Evolutionary conservation across 1,140 invertebrate genomes (phyloP).

Genomic region (Leptinotarsa lineolata): DNA sequence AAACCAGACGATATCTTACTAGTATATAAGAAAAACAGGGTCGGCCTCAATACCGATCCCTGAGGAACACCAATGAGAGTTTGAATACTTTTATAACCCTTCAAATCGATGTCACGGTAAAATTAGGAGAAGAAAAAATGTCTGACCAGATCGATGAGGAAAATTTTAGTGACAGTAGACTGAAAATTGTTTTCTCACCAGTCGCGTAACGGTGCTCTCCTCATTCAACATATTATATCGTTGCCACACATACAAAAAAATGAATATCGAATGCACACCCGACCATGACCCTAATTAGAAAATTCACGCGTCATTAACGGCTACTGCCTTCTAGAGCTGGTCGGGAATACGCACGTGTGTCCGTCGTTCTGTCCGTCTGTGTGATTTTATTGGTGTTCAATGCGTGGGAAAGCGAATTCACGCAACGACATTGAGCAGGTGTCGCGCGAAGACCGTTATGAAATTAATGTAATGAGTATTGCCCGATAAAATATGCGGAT

Average conservation of each 20-base stretch:
- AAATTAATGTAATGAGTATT: not conserved
- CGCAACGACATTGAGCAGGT: slow-evolving; percentile 17
- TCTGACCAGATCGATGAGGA: too few relatives aligned
- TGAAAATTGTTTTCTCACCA: not conserved
- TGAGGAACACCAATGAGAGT: too few relatives aligned
- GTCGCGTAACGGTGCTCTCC: not conserved
- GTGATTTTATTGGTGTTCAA: slow-evolving; percentile 21
- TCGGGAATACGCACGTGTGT: slow-evolving; percentile 16
- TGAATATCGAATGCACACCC: slow-evolving; percentile 2
- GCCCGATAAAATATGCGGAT: not conserved
- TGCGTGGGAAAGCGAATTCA: slow-evolving; percentile 19
- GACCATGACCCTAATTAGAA: slow-evolving; percentile 11
- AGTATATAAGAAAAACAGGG: too few relatives aligned
- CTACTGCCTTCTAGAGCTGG: not conserved
- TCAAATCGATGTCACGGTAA: too few relatives aligned
- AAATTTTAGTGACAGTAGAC: too few relatives aligned
- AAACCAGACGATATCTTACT: too few relatives aligned
- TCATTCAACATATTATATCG: not conserved
- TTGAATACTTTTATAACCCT: too few relatives aligned
- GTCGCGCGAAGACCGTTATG: slow-evolving; percentile 9
- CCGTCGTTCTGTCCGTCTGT: slow-evolving; percentile 1
- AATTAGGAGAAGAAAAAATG: too few relatives aligned
- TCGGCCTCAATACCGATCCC: too few relatives aligned
- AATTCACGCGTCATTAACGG: slow-evolving; percentile 18
- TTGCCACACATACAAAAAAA: not conserved